Evolutionary conservation across 2,888 invertebrate genomes (phyloP).

Genomic region (Autographa pulchrina): DNA sequence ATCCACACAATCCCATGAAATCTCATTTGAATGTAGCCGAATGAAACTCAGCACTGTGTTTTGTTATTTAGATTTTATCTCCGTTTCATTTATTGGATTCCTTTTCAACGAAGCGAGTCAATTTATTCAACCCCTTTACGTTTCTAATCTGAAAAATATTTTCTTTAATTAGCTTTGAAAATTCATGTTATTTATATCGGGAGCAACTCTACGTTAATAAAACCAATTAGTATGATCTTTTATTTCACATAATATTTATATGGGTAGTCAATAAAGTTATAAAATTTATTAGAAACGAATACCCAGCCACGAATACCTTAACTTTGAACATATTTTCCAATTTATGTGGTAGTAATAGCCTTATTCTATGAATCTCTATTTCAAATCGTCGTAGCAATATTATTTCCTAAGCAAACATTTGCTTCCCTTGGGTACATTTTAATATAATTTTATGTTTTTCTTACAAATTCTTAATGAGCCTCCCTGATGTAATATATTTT

Average conservation of each 20-base stretch:
- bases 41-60: constrained; percentile 67
- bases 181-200: constrained; percentile 42
- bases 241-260: constrained; percentile 46
- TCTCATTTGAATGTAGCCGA: constrained; percentile 59
- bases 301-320: neutral
- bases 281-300: constrained; percentile 45
- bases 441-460: constrained; percentile 32
- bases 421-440: constrained; percentile 23
- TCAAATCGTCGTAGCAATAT: constrained; percentile 12
- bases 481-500: constrained; percentile 5
- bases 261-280: constrained; percentile 46
- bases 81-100: constrained; percentile 23
- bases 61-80: constrained; percentile 49
- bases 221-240: constrained; percentile 43
- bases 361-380: neutral
- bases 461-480: constrained; percentile 21
- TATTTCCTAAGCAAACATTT: constrained; percentile 38
- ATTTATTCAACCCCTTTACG: constrained; percentile 40
- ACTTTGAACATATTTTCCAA: neutral
- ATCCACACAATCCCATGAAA: constrained; percentile 58
- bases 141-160: constrained; percentile 32
- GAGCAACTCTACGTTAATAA: constrained; percentile 20
- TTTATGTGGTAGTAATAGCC: neutral
- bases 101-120: constrained; percentile 28
- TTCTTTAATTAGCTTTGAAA: constrained; percentile 41